Evolutionary conservation across 2,113 vertebrate genomes (phyloP), one percentile per base, ranked within the genome.

Genomic region (Protomyctophum bolini): DNA sequence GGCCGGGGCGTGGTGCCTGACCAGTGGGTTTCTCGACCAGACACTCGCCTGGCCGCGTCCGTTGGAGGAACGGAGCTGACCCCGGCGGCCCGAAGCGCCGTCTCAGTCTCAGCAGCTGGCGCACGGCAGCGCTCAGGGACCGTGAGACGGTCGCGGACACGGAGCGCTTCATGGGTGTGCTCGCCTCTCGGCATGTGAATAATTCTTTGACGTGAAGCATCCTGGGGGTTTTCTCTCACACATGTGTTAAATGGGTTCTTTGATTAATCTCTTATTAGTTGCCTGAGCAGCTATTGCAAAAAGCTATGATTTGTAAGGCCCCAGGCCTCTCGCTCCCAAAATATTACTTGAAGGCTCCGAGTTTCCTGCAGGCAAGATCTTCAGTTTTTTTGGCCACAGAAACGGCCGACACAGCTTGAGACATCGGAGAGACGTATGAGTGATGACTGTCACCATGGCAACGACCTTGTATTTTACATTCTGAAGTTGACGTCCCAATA

Each of bases 381-480:
- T 81, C 58, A 80, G 79, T 85, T 86, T 41, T 41, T 41, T 82
- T 87, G 84, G 78, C 86, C 60, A 59, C 63, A 73, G 83, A 83
- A 87, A 86, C 74, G 79, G 76, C 29, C 46, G 79, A 66, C 75
- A 68, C 86, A 85, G 82, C 82, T 81, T 75, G 72, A 87, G 76
- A 75, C 70, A 11, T 84, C 81, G 83, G 75, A 77, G 72, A 83
- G 76, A 72, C 66, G 59, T 72, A 73, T 81, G 73, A 88, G 86
- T 87, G 88, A 85, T 89, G 85, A 85, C 87, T 77, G 81, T 91
- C 73, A 69, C 90, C 51, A 90, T 92, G 86, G 90, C 76, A 91
- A 92, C 92, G 58, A 49, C 67, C 79, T 74, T 12, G 9, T 92
- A 21, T 21, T 21, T 21, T 21, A 21, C 21, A 21, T 21, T 21